These are phyloP conservation scores for Protobothrops flavoviridis DNA, from an alignment of 2,113 vertebrate genomes.

Conservation along the genomic window DNA sequence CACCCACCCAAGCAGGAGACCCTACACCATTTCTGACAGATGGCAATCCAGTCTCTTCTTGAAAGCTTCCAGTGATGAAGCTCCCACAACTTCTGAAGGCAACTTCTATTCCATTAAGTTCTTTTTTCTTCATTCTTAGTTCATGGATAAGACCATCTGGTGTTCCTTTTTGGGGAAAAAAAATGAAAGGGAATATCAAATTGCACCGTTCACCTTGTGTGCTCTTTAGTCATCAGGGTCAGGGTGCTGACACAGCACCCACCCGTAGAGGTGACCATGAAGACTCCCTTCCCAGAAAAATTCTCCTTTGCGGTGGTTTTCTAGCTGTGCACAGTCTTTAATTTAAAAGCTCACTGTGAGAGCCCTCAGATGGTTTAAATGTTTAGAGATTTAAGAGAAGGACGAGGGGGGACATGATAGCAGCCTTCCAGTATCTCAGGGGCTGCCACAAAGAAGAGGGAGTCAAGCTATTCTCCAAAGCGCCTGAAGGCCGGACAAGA, in stretches of 20 bases:
- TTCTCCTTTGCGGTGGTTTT: not conserved
- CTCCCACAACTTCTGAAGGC: no score
- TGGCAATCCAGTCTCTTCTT: no score
- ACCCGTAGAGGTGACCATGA: not conserved
- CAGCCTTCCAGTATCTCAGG: no score
- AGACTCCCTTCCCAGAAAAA: not conserved
- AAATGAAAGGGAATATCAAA: not conserved
- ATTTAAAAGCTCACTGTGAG: not conserved
- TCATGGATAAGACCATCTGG: not conserved
- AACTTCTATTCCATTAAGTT: no score
- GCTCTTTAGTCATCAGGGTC: not conserved
- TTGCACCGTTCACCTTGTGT: not conserved
- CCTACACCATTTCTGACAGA: no score
- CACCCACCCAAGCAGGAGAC: no score
- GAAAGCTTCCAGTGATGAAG: no score
- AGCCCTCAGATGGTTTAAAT: not conserved
- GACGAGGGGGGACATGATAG: no score
- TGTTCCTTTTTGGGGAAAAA: not conserved
- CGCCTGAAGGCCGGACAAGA: no score
- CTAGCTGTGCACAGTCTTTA: not conserved
- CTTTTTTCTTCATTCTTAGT: no score
- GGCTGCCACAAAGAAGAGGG: no score
- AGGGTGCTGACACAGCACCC: not conserved
- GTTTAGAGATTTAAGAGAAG: not conserved
- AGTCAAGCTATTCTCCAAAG: no score